A percentile compares a stretch with the other conserved stretches of the same genome.
These are phyloP conservation scores for Polyploca ridens DNA, from an alignment of 2,888 invertebrate species.

Conservation along the genomic window DNA sequence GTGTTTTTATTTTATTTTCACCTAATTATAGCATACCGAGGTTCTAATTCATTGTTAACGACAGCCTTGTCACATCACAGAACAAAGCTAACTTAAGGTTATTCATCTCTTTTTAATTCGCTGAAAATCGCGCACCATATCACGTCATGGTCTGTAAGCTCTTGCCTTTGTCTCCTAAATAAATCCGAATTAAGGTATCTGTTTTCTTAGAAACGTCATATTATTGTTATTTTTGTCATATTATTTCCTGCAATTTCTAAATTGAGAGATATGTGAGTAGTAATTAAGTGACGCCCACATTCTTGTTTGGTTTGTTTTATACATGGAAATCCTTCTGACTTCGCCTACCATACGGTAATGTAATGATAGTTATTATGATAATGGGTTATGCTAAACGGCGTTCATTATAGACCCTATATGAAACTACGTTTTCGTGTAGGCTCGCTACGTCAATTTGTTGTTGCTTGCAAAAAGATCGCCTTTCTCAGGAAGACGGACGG, in stretches of 20 bases:
- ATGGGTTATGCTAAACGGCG: neutral
- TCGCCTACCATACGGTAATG: neutral
- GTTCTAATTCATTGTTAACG: neutral
- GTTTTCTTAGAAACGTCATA: neutral
- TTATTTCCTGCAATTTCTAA: neutral
- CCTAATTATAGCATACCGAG: neutral
- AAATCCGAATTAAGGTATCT: constrained; percentile 1
- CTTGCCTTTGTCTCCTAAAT: constrained; percentile 40
- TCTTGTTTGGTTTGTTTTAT: neutral
- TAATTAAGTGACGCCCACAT: neutral
- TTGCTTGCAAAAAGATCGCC: neutral
- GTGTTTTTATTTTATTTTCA: neutral
- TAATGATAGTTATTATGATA: neutral
- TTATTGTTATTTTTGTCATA: neutral
- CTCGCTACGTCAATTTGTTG: too few relatives aligned
- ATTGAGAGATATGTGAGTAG: neutral
- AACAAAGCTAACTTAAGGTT: constrained; percentile 8
- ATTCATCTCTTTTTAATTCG: constrained; percentile 19
- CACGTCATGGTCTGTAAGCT: constrained; percentile 34
- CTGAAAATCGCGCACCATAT: constrained; percentile 30
- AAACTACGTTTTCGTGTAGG: neutral
- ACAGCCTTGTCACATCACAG: neutral
- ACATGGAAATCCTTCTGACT: neutral
- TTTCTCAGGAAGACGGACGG: neutral
- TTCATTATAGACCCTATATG: neutral